Percentiles rank a stretch among this genome's conserved stretches.
These are phyloP conservation scores for Phenganax subtilis DNA, from an alignment of 92 coral and sea anemone genomes.

Conservation along the genomic window DNA sequence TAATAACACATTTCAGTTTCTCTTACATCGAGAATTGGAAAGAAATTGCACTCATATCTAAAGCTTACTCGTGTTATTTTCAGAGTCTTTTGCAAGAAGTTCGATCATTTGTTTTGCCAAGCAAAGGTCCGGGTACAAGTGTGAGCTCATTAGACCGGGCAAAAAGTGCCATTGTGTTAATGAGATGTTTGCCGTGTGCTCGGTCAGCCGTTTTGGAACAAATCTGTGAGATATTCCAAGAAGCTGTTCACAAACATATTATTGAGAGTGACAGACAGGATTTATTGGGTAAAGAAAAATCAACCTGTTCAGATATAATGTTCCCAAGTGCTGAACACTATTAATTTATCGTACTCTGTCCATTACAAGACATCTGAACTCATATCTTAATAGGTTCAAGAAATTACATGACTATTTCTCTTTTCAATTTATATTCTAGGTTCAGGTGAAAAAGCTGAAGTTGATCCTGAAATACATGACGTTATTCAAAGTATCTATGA, in stretches of 20 bases:
- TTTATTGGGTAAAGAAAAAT: constrained; percentile 56
- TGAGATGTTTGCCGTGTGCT: constrained; percentile 92
- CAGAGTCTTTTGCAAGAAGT: constrained; percentile 59
- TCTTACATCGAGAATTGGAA: no score
- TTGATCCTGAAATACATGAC: constrained; percentile 68
- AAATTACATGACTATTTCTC: no score
- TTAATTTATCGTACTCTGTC: no score
- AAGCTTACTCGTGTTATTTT: background rate
- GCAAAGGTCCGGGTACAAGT: constrained; percentile 50
- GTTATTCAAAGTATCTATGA: constrained; percentile 85
- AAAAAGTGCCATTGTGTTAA: constrained; percentile 72
- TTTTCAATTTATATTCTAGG: background rate
- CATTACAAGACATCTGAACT: no score
- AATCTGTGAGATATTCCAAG: constrained; percentile 90
- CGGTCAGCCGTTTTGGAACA: constrained; percentile 90
- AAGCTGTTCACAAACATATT: constrained; percentile 85
- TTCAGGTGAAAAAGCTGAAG: constrained; percentile 24
- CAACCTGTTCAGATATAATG: no score
- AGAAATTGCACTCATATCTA: background rate
- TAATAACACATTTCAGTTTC: no score
- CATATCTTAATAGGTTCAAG: no score
- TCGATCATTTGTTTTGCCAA: constrained; percentile 68
- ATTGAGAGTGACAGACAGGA: constrained; percentile 84
- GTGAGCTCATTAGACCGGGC: constrained; percentile 67
- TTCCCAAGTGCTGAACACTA: no score